phyloP scores from a whole-genome alignment of 2,113 vertebrate genomes.

The Microtus richardsoni region DNA sequence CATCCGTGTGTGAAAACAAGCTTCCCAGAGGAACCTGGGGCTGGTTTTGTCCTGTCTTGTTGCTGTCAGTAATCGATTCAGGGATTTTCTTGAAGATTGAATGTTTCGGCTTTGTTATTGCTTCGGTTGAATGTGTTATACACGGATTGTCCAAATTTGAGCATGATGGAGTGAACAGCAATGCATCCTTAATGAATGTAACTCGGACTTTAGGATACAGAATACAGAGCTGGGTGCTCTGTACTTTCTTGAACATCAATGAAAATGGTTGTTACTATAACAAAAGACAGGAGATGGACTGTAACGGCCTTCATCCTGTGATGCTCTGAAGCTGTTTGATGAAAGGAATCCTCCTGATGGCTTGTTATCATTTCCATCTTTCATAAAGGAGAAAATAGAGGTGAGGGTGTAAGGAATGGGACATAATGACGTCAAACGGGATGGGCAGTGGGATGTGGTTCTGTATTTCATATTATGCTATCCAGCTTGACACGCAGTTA shows the following conservation, averaged over 20 bases:
- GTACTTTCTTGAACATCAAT: background rate
- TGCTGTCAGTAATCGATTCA: constrained; percentile 15
- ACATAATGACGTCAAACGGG: background rate
- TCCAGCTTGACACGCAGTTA: background rate
- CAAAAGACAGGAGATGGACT: constrained; percentile 40
- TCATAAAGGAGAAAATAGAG: background rate
- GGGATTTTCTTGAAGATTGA: constrained; percentile 44
- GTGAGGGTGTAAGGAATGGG: background rate
- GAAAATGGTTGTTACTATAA: background rate
- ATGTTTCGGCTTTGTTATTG: constrained; percentile 37
- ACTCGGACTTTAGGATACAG: constrained; percentile 12
- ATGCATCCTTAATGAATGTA: constrained; percentile 17
- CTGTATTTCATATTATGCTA: background rate
- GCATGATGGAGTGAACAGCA: constrained; percentile 25
- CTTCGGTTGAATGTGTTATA: background rate
- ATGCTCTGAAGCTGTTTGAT: background rate
- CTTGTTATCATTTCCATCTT: background rate
- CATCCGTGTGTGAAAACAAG: constrained; percentile 36
- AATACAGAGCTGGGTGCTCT: background rate
- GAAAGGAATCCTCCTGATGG: background rate
- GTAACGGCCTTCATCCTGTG: background rate
- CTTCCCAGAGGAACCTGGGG: background rate
- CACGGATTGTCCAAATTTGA: constrained; percentile 43
- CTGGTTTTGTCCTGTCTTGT: background rate
- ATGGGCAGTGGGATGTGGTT: background rate